phyloP scores from a whole-genome alignment of 2,797 vertebrate species.

The Microctenopoma lineatum region DNA sequence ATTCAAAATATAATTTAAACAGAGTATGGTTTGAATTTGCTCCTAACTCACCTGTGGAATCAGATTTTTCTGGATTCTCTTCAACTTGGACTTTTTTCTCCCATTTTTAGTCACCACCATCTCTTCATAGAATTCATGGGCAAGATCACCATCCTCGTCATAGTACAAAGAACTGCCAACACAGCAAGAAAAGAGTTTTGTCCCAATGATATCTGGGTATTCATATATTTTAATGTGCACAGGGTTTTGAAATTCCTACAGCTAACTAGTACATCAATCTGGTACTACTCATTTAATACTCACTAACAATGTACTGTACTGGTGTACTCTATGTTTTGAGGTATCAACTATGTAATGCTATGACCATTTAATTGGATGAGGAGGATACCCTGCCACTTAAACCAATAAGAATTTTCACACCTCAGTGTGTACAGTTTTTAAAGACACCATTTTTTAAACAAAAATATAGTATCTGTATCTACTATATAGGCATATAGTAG shows the following conservation, averaged over 20 bases:
- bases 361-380: neutral
- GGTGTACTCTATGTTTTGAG: neutral
- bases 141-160: conserved; percentile 97
- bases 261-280: neutral
- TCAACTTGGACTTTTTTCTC: conserved; percentile 94
- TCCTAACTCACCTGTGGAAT: conserved; percentile 91
- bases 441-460: no score
- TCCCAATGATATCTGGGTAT: no score
- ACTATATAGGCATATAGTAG: no score
- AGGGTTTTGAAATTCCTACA: neutral
- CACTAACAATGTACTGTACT: neutral
- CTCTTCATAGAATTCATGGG: conserved; percentile 98
- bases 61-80: conserved; percentile 96
- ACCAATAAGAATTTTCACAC: neutral
- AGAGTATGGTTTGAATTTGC: neutral
- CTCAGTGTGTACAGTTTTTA: neutral
- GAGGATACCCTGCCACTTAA: neutral
- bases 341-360: neutral
- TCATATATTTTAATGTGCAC: no score
- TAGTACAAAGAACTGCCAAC: conserved; percentile 93
- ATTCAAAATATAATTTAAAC: neutral
- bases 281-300: neutral
- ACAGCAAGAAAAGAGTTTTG: conserved; percentile 33
- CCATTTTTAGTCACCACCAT: conserved; percentile 97
- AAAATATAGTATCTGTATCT: no score